Conservation (phyloP, 1,140 invertebrate genomes). For the Nasonia giraulti region DNA sequence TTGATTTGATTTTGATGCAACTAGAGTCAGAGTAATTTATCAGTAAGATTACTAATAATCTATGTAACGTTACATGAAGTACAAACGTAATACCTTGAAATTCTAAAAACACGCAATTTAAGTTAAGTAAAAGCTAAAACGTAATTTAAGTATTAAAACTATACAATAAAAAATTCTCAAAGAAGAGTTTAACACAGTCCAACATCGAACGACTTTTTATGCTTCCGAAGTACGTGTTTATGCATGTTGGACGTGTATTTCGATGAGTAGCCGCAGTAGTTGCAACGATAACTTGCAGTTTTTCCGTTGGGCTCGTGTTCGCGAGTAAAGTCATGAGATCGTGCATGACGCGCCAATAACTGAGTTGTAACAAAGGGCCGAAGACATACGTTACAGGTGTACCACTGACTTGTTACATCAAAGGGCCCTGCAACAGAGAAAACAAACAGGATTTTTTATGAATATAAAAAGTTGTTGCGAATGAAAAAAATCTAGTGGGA, state of each 20-base stretch:
- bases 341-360: not conserved
- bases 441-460: not conserved
- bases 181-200: not conserved
- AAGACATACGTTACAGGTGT: conserved; percentile 31
- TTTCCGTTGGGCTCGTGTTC: conserved; percentile 14
- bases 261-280: conserved; percentile 79
- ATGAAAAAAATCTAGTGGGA: not conserved
- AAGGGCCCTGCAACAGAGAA: not conserved
- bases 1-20: too few species aligned
- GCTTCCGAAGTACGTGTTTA: conserved; percentile 85
- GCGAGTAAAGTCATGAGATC: conserved; percentile 42
- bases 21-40: too few species aligned
- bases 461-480: not conserved
- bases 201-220: conserved; percentile 58
- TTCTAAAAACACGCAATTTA: too few species aligned
- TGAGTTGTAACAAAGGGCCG: conserved; percentile 30
- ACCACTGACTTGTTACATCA: conserved; percentile 3
- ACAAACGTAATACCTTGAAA: too few species aligned
- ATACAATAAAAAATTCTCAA: too few species aligned
- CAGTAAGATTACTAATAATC: too few species aligned
- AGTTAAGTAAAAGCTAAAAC: too few species aligned
- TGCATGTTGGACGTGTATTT: conserved; percentile 87
- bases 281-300: conserved; percentile 12
- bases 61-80: too few species aligned
- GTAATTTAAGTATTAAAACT: too few species aligned